Evolutionary conservation across 2,113 vertebrate genomes (phyloP), one percentile per base, ranked within the genome.

Genomic region (Phodopus roborovskii): DNA sequence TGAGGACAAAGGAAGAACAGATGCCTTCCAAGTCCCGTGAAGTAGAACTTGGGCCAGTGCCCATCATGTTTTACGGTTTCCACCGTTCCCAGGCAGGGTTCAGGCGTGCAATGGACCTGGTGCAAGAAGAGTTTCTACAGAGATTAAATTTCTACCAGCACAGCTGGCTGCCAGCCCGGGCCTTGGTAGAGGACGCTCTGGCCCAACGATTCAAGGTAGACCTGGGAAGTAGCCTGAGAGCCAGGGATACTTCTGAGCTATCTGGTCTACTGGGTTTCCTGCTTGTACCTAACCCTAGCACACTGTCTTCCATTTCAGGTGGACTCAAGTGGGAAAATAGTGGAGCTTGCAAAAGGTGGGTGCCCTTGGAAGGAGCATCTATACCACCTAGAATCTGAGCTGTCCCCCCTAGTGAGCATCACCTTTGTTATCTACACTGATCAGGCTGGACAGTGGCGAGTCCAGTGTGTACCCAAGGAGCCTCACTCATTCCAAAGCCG

Each of bases 311-410:
- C 0, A 5, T 94, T 97, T 13, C 97, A 99, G 99, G 98, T 99
- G 16, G 99, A 99, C 7, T 94, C 98, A 39, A 99, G 99, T 42
- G 99, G 99, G 22, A 98, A 98, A 97, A 96, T 99, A 53, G 33
- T 99, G 88, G 62, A 99, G 93, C 98, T 99, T 84, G 97, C 98
- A 0, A 98, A 98, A 95, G 99, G 99, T 0, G 99, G 99, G 1
- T 99, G 99, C 96, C 99, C 99, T 6, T 99, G 99, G 99, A 99
- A 99, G 97, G 99, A 99, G 91, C 99, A 99, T 68, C 98, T 99
- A 19, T 99, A 99, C 90, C 77, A 97, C 56, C 98, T 99, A 92
- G 99, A 99, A 97, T 98, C 93, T 64, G 99, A 98, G 79, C 98
- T 99, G 74, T 96, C 97, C 0, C 97, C 99, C 17, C 97, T 99